Conservation (phyloP, 2,797 vertebrate species). For the Acanthornis magna region DNA sequence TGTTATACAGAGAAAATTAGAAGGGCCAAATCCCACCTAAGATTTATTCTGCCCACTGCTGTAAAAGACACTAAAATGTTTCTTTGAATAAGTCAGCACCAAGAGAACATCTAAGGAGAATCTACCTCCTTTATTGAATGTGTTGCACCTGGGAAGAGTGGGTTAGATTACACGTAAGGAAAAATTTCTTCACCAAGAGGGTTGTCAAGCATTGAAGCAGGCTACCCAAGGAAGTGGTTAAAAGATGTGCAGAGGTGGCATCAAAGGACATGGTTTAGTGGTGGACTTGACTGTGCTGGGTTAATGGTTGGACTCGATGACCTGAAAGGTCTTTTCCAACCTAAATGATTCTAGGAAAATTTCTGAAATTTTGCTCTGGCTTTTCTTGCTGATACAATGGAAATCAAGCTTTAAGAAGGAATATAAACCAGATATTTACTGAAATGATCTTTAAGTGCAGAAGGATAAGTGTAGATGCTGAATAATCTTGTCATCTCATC, state of each 20-base stretch:
- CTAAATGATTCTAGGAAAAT: background rate
- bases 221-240: background rate
- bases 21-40: background rate
- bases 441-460: background rate
- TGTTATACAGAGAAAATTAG: background rate
- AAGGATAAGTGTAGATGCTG: background rate
- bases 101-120: background rate
- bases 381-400: background rate
- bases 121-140: background rate
- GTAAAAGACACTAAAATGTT: background rate
- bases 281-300: background rate
- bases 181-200: background rate
- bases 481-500: background rate
- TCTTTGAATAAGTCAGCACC: background rate
- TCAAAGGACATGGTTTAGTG: background rate
- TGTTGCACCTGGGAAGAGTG: background rate
- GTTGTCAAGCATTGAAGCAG: background rate
- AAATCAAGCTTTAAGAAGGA: background rate
- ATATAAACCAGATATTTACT: background rate
- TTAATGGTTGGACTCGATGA: background rate
- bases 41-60: background rate
- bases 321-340: background rate
- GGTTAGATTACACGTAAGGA: background rate
- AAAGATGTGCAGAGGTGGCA: fast-evolving
- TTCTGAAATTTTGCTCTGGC: background rate